Conservation (phyloP, 1,140 invertebrate genomes). For the Cyphomyrmex costatus region DNA sequence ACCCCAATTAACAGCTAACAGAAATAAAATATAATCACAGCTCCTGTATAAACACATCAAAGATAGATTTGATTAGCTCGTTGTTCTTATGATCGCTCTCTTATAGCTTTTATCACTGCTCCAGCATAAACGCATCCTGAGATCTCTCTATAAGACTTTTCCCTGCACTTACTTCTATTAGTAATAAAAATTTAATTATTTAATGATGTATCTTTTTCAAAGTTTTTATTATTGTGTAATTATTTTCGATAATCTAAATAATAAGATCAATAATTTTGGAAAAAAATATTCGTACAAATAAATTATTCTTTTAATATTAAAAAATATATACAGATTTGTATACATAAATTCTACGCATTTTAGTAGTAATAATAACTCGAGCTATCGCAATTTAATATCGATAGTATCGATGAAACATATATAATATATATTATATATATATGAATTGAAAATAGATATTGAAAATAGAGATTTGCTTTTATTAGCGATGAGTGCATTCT, state of each 20-base stretch:
- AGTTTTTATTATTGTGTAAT: neutral
- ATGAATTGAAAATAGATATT: too few species aligned
- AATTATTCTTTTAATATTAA: neutral
- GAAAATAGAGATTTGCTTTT: neutral
- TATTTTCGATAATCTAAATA: neutral
- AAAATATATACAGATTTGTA: neutral
- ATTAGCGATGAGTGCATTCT: neutral
- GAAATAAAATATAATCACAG: too few species aligned
- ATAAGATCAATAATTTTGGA: neutral
- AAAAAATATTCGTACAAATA: neutral
- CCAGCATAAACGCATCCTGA: neutral
- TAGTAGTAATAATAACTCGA: neutral
- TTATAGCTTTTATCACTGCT: too few species aligned
- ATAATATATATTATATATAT: too few species aligned
- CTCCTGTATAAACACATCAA: too few species aligned
- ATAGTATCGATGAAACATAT: neutral
- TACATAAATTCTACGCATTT: neutral
- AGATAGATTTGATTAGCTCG: too few species aligned
- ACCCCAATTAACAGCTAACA: too few species aligned
- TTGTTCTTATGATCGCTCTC: too few species aligned
- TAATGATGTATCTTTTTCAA: neutral
- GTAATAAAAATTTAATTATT: neutral
- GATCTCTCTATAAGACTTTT: neutral
- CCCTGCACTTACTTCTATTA: neutral
- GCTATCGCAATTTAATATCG: neutral